A percentile compares a stretch with the other conserved stretches of the same genome.
These are phyloP conservation scores for Trichopoda pennipes DNA, from an alignment of 2,888 invertebrate genomes.

Conservation along the genomic window DNA sequence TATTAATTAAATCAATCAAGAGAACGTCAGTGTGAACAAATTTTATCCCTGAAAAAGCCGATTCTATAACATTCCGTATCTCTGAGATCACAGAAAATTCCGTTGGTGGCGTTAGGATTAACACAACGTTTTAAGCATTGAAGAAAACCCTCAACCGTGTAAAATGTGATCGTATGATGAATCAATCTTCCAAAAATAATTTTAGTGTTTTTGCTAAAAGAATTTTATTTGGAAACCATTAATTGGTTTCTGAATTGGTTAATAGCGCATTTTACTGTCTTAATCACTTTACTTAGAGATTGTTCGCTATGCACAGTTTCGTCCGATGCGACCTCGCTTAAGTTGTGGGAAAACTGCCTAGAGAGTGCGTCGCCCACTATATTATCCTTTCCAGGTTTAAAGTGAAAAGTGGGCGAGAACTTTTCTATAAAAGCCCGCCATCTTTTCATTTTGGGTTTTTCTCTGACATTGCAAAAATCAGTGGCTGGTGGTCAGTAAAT, in stretches of 20 bases:
- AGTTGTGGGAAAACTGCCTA: neutral
- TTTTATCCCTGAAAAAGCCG: too few relatives aligned
- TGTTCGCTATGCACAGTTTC: constrained; percentile 31
- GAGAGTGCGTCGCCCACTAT: constrained; percentile 22
- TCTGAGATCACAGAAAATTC: constrained; percentile 23
- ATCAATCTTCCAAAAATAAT: constrained; percentile 30
- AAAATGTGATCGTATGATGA: neutral
- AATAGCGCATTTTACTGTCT: neutral
- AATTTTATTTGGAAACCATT: too few relatives aligned
- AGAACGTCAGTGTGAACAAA: constrained; percentile 5
- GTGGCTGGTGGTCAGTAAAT: constrained; percentile 41
- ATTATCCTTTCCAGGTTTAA: constrained; percentile 36
- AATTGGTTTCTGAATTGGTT: too few relatives aligned
- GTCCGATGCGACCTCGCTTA: neutral
- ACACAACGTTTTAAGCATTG: constrained; percentile 3
- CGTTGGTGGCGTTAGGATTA: constrained; percentile 45
- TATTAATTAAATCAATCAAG: constrained; percentile 56
- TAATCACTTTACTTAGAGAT: constrained; percentile 47
- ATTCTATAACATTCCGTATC: too few relatives aligned
- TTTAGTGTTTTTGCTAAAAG: constrained; percentile 16
- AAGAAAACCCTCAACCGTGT: too few relatives aligned
- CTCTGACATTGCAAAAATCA: constrained; percentile 29
- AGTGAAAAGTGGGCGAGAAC: constrained; percentile 24
- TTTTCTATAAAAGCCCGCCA: constrained; percentile 31
- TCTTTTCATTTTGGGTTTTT: constrained; percentile 30